Percentiles rank a stretch among this genome's conserved stretches.
These are phyloP conservation scores for Nomada fabriciana DNA, from an alignment of 2,888 invertebrate genomes.

Conservation along the genomic window DNA sequence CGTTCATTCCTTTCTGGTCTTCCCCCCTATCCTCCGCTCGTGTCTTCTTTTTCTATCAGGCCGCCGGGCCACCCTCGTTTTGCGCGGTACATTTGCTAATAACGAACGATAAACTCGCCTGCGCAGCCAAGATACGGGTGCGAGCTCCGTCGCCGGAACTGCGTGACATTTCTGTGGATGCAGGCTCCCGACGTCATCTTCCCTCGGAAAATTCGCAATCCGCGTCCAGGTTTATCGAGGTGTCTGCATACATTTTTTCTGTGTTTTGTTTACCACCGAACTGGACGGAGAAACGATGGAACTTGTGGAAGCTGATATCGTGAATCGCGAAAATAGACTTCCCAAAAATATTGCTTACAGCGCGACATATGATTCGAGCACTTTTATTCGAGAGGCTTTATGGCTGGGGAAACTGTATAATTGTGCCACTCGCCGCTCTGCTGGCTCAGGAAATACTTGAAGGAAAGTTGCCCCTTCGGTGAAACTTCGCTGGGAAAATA, in stretches of 20 bases:
- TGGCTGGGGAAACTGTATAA: slow-evolving; percentile 62
- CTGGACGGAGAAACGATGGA: neutral
- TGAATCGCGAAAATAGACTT: slow-evolving; percentile 31
- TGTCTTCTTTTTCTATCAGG: slow-evolving; percentile 47
- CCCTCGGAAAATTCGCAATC: neutral
- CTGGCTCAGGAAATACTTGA: slow-evolving; percentile 50
- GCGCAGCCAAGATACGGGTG: slow-evolving; percentile 57
- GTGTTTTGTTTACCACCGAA: neutral
- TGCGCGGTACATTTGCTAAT: slow-evolving; percentile 68
- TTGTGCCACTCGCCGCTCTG: slow-evolving; percentile 53
- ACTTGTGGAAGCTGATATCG: neutral
- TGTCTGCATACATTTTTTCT: neutral
- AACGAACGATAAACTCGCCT: slow-evolving; percentile 66
- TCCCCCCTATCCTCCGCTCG: neutral
- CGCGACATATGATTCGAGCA: slow-evolving; percentile 16
- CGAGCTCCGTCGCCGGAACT: neutral
- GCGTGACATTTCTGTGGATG: slow-evolving; percentile 11
- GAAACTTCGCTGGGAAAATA: slow-evolving; percentile 62
- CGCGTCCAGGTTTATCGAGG: neutral
- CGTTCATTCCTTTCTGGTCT: neutral
- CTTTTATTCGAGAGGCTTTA: slow-evolving; percentile 47
- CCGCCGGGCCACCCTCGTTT: slow-evolving; percentile 41
- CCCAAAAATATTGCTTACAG: slow-evolving; percentile 50
- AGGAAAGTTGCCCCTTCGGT: slow-evolving; percentile 53
- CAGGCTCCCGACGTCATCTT: neutral